These are phyloP conservation scores for Colletes latitarsis DNA, from an alignment of 1,140 invertebrate species.

Conservation along the genomic window DNA sequence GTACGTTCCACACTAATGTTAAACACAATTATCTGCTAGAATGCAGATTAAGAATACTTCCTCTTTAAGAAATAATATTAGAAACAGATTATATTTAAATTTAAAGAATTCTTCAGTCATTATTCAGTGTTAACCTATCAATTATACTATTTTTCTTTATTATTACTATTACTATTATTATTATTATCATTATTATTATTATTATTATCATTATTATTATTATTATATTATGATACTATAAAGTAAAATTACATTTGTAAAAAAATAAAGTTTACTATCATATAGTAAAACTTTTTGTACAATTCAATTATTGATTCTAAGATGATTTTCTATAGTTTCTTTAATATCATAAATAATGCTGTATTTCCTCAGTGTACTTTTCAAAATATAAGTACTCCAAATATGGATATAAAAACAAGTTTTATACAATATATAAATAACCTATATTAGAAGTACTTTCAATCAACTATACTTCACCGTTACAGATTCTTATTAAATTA, in stretches of 20 bases:
- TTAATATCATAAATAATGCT: constrained; percentile 51
- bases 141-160: constrained; percentile 44
- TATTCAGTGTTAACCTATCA: constrained; percentile 36
- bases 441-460: constrained; percentile 45
- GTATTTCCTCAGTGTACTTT: constrained; percentile 43
- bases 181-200: constrained; percentile 29
- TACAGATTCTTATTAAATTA: constrained; percentile 33
- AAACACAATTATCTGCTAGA: constrained; percentile 25
- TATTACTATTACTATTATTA: constrained; percentile 37
- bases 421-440: constrained; percentile 57
- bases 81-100: constrained; percentile 39
- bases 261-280: constrained; percentile 55
- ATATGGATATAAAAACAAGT: constrained; percentile 42
- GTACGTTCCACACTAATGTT: constrained; percentile 19
- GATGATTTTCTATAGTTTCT: constrained; percentile 35
- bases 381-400: constrained; percentile 55
- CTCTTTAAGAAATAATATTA: constrained; percentile 35
- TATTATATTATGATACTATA: constrained; percentile 27
- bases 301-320: constrained; percentile 47
- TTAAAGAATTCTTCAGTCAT: constrained; percentile 36
- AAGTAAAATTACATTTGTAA: constrained; percentile 57
- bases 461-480: constrained; percentile 30
- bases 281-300: constrained; percentile 53
- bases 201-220: not conserved
- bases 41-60: constrained; percentile 43